Evolutionary conservation across 2,888 invertebrate genomes (phyloP), one percentile per base, ranked within the genome.

Genomic region (Melangyna quadrimaculata): DNA sequence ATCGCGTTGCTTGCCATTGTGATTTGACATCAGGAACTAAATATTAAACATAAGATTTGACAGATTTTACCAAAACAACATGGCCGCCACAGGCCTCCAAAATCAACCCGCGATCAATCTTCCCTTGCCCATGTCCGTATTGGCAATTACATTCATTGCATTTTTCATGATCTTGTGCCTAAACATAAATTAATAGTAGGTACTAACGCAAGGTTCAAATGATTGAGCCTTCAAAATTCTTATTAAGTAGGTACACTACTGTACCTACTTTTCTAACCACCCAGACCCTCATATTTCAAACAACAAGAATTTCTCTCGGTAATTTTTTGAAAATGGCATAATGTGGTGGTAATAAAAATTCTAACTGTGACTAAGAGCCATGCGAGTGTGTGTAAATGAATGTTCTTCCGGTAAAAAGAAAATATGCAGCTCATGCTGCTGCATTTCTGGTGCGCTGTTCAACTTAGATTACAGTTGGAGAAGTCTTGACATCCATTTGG

Each of bases 311-410:
- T 37, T 55, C 65, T 53, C 43, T 53, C 22, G 27, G 55, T 74
- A 67, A 53, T 48, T 78, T 78, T 65, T 78, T 43, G 63, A 78
- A 83, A 78, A 83, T 48, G 51, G 65, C 74, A 83, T 74, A 83
- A 83, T 83, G 57, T 74, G 78, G 69, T 29, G 48, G 78, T 71
- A 78, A 74, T 78, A 83, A 74, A 83, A 74, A 83, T 59, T 78
- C 78, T 74, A 78, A 78, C 73, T 73, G 78, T 73, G 73, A 63
- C 53, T 78, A 78, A 74, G 57, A 74, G 65, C 51, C 73, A 65
- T 74, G 74, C 74, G 74, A 74, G 57, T 19, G 57, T 74, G 74
- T 78, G 70, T 57, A 70, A n/a, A 78, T 24, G 57, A 71, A 78
- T 78, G 73, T 74, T 78, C 78, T 83, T 65, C 57, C 65, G 45